phyloP scores from a whole-genome alignment of 2,797 vertebrate species.

The Coccyzus lansbergi region DNA sequence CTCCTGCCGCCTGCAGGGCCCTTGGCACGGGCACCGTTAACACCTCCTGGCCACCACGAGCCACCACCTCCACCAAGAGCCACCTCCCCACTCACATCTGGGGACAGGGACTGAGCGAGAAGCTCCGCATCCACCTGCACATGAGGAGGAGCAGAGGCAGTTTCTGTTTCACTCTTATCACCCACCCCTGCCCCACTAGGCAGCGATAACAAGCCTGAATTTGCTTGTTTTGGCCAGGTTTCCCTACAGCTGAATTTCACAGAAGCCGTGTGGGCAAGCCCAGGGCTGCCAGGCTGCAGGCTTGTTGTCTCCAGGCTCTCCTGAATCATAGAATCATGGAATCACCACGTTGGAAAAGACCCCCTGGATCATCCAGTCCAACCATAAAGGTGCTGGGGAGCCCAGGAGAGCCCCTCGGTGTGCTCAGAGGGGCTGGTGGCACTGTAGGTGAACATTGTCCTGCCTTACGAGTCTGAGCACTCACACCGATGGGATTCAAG shows the following conservation, averaged over 20 bases:
- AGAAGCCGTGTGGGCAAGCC: fast-evolving
- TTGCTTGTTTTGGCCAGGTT: background rate
- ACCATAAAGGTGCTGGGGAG: background rate
- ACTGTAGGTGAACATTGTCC: background rate
- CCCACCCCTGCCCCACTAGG: fast-evolving
- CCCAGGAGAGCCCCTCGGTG: fast-evolving
- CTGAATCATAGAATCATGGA: no score
- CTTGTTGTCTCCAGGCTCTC: no score
- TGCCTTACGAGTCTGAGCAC: background rate
- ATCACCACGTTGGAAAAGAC: no score
- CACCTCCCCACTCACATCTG: background rate
- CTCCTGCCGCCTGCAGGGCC: background rate
- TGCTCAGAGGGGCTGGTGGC: background rate
- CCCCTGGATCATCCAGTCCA: no score
- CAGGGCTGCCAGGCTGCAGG: fast-evolving
- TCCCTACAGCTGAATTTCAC: fast-evolving
- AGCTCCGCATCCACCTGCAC: background rate
- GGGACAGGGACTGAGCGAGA: background rate
- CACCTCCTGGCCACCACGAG: background rate
- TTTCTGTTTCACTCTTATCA: background rate
- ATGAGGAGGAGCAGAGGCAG: background rate
- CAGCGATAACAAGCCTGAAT: background rate
- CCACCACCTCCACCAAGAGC: no score
- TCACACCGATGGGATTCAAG: fast-evolving
- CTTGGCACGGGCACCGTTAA: background rate